These are phyloP conservation scores for Leucoraja ocellata DNA, from an alignment of 2,797 vertebrate species.

Conservation along the genomic window DNA sequence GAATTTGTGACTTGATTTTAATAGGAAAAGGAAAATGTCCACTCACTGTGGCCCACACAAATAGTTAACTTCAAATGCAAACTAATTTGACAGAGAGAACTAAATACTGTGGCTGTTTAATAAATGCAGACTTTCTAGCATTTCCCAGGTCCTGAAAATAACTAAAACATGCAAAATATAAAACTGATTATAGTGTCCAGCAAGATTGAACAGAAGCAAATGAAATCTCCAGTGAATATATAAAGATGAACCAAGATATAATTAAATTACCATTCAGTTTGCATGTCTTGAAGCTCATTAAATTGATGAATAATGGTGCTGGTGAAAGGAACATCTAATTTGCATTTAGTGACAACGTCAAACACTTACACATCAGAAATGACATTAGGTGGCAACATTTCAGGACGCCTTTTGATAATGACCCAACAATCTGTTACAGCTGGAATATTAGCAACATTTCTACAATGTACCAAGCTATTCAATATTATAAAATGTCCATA, in stretches of 20 bases:
- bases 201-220: not conserved
- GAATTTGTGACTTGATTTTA: too few relatives aligned
- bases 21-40: not conserved
- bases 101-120: not conserved
- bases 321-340: not conserved
- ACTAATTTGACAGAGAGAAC: not conserved
- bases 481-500: not conserved
- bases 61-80: not conserved
- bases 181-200: not conserved
- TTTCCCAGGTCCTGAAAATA: not conserved
- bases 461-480: not conserved
- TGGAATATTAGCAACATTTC: not conserved
- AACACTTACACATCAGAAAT: slow-evolving; percentile 15
- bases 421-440: not conserved
- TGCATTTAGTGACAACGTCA: not conserved
- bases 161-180: not conserved
- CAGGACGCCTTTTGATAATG: not conserved
- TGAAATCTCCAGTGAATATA: too few relatives aligned
- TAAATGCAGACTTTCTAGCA: not conserved
- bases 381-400: not conserved
- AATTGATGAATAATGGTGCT: not conserved
- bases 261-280: slow-evolving; percentile 30
- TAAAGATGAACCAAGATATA: not conserved
- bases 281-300: slow-evolving; percentile 2
- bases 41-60: not conserved